These are phyloP conservation scores for Cavia porcellus DNA, from an alignment of 2,113 vertebrate genomes.

Conservation along the genomic window DNA sequence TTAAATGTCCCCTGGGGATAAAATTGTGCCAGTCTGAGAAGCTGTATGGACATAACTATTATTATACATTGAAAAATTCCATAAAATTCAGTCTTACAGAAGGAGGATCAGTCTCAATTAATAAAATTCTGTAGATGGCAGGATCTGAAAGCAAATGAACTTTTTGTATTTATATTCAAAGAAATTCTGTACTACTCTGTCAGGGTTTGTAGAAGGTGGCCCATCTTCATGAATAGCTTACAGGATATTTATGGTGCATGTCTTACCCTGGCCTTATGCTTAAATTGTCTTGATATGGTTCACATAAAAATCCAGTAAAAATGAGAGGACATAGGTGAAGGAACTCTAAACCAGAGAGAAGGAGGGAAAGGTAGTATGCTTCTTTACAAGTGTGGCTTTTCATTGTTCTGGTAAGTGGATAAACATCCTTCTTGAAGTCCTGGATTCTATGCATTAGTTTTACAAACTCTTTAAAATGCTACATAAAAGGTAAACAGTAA, in stretches of 20 bases:
- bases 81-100: neutral
- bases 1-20: neutral
- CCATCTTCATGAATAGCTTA: neutral
- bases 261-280: neutral
- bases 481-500: constrained; percentile 35
- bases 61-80: neutral
- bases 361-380: neutral
- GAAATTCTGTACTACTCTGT: neutral
- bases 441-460: neutral
- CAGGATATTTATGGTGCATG: neutral
- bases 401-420: neutral
- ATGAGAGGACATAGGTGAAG: neutral
- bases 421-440: neutral
- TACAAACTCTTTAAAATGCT: constrained; percentile 13
- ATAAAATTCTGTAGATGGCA: neutral
- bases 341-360: constrained; percentile 34
- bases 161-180: neutral
- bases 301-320: constrained; percentile 42
- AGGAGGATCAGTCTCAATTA: neutral
- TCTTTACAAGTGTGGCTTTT: neutral
- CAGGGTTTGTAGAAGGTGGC: neutral
- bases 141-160: constrained; percentile 1
- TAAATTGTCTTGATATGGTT: constrained; percentile 11
- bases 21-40: neutral
- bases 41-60: neutral